Evolutionary conservation across 2,888 invertebrate species (phyloP).

Genomic region (Mythimna lalbum): DNA sequence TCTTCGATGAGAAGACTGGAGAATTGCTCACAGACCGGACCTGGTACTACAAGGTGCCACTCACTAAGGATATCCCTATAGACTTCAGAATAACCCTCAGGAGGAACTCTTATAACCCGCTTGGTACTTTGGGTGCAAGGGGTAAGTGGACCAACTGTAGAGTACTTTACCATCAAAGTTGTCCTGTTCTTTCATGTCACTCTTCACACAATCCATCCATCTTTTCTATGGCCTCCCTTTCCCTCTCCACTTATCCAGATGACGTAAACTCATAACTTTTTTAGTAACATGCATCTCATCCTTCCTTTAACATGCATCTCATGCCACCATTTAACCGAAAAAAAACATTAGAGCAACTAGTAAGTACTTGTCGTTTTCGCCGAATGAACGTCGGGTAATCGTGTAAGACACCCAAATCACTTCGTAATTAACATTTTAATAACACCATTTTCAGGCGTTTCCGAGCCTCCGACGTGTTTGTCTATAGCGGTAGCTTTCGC

Average conservation of each 20-base stretch:
- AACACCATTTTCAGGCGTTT: constrained; percentile 81
- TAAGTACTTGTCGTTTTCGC: too few relatives aligned
- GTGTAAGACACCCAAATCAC: neutral
- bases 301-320: too few relatives aligned
- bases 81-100: constrained; percentile 93
- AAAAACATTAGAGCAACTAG: too few relatives aligned
- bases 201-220: too few relatives aligned
- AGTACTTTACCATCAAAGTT: too few relatives aligned
- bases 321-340: too few relatives aligned
- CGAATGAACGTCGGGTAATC: too few relatives aligned
- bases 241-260: too few relatives aligned
- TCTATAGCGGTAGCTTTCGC: constrained; percentile 90
- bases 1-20: constrained; percentile 92
- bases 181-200: too few relatives aligned
- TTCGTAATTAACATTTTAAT: neutral
- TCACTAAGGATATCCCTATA: constrained; percentile 94
- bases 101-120: constrained; percentile 92
- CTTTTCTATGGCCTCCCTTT: too few relatives aligned
- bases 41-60: constrained; percentile 95
- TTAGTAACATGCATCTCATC: too few relatives aligned
- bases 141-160: constrained; percentile 63
- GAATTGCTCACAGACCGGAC: constrained; percentile 93
- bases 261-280: too few relatives aligned
- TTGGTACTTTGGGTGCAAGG: constrained; percentile 80
- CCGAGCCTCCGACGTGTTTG: constrained; percentile 88